Base-by-base conservation (phyloP, 2,113 vertebrate species). In the Mellivora capensis region DNA sequence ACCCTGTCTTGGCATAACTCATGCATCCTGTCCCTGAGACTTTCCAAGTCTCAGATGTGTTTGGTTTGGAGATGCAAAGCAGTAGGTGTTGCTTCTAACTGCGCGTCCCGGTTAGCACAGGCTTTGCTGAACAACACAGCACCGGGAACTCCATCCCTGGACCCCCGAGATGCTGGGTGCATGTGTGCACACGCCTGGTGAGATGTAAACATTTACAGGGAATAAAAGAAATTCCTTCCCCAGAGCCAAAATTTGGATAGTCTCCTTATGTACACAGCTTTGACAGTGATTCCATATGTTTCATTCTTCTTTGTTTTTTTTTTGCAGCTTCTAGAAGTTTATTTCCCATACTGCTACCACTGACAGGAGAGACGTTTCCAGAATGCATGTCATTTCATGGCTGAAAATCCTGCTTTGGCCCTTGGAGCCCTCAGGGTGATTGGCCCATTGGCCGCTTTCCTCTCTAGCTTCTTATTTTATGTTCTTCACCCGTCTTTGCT, bases 111-210 rank as follows among this genome's bases (percentile, higher is more conserved):
- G 42, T 27, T 9, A 69, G 52, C 79, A 71, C 7, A 72, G 86
- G 23, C 72, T 86, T 97, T 90, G 87, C 82, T 71, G 23, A 87
- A 54, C 18, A n/a, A 3, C 61, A 72, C 0, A 34, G 42, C 23
- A 25, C 31, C 6, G 39, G 69, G 71, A 29, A 9, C 69, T 89
- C 13, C 23, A 2, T 54, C 67, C 5, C 1, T 7, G 74, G 61
- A 14, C n/a, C 25, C 77, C 71, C 49, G 4, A 1, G n/a, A 18
- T 59, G 64, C 18, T 81, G 49, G 54, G 37, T 4, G 27, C 1
- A 7, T 64, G 87, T 0, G 1, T 47, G 25, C 0, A 7, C 1
- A 11, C 0, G 15, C n/a, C 52, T n/a, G 6, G 64, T 52, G 79
- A 67, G 42, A 25, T 47, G 27, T 44, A 79, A 59, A 74, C 54